Evolutionary conservation across 2,797 vertebrate genomes (phyloP), one percentile per base, ranked within the genome.

Genomic region (Heterohyrax brucei): DNA sequence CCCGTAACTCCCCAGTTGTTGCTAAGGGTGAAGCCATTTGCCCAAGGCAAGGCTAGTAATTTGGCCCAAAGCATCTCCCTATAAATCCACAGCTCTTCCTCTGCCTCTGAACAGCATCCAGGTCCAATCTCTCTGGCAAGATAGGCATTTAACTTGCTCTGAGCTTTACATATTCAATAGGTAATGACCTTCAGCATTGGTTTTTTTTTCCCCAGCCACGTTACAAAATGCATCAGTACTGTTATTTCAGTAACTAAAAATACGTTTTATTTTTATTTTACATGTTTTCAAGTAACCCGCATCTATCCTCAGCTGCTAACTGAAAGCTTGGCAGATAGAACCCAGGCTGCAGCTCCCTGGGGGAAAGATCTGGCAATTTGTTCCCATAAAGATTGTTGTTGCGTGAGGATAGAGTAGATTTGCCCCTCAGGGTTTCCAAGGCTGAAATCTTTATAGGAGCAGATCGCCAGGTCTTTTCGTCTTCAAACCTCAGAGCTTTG

Each of bases 171-270:
- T 10, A 28, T 28, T 26, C 7, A 91, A 48, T 12, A 48, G 19
- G 33, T 39, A 53, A 75, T 33, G 78, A 24, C 28, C 48, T 78
- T 81, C 66, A 46, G 28, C 46, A n/a, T 33, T 21, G n/a, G 13
- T 39, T 39, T 39, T 39, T 61, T 70, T 68, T 19, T 5, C 4
- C 18, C 13, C 28, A 82, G 6, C 3, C n/a, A 7, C 21, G 64
- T 16, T 30, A 46, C 3, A 46, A 85, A 93, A 79, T 28, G 28
- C 5, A 72, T 19, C 78, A 83, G 24, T 84, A 61, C 56, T 80
- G 1, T 84, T 82, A 78, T 81, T n/a, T 70, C 33, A 39, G 26
- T 81, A 91, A 94, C 79, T 90, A 76, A 78, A 96, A 94, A 87
- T 86, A 82, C 81, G 53, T 86, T n/a, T 48, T 46, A 44, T n/a